phyloP scores from a whole-genome alignment of 37 sponge, comb jelly and placozoan species.

The Dysidea cf. avara region DNA sequence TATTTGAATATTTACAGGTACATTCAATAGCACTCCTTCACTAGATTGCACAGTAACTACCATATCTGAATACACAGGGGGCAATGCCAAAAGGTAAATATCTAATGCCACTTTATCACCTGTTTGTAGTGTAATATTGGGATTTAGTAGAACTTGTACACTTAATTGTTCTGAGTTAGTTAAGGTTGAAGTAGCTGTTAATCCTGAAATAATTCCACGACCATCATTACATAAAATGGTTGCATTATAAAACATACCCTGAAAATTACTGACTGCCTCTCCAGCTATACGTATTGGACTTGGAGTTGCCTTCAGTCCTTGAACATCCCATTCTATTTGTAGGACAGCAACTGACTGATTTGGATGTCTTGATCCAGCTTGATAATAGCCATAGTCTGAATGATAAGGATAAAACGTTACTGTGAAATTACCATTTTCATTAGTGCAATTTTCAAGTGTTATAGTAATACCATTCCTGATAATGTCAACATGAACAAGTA shows the following conservation, averaged over 20 bases:
- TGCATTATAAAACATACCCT: slow-evolving; percentile 27
- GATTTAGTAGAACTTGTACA: neutral
- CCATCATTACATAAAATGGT: slow-evolving; percentile 38
- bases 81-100: neutral
- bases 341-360: neutral
- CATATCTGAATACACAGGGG: slow-evolving; percentile 1
- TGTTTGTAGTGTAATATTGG: neutral
- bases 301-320: slow-evolving; percentile 28
- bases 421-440: slow-evolving; percentile 16
- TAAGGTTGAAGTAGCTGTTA: neutral
- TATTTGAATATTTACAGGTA: slow-evolving; percentile 1
- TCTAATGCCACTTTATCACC: slow-evolving; percentile 11
- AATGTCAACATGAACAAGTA: slow-evolving; percentile 31
- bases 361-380: slow-evolving; percentile 29
- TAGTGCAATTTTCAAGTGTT: slow-evolving; percentile 4
- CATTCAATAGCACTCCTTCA: neutral
- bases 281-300: neutral
- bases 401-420: slow-evolving; percentile 11
- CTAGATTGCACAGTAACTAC: neutral
- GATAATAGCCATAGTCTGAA: slow-evolving; percentile 35
- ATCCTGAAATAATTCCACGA: slow-evolving; percentile 3
- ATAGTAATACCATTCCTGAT: neutral
- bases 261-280: neutral
- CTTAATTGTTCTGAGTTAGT: neutral
- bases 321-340: slow-evolving; percentile 8